A percentile compares a stretch with the other conserved stretches of the same genome.
Evolutionary conservation across 35 echinoderm and acorn worm genomes (phyloP).

Genomic region (Lytechinus pictus): DNA sequence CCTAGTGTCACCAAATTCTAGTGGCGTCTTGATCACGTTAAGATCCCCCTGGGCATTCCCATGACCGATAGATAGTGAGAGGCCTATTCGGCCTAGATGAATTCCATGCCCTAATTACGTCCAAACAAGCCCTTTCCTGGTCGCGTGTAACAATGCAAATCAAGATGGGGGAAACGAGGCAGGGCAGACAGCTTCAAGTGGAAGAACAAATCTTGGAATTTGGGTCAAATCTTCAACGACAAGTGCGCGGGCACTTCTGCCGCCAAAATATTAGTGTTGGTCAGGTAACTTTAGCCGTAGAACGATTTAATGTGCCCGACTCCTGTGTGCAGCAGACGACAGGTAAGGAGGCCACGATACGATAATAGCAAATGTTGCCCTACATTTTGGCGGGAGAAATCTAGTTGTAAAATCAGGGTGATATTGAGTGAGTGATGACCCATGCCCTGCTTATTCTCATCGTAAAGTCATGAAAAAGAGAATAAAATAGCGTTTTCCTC

Average conservation of each 20-base stretch:
- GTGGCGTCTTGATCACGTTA: background rate
- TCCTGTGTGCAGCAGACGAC: background rate
- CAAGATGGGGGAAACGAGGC: background rate
- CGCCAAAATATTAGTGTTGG: conserved; percentile 26
- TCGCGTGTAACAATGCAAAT: conserved; percentile 4
- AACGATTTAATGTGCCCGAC: conserved; percentile 12
- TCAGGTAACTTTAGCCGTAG: background rate
- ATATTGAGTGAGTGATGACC: background rate
- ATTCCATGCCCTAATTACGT: background rate
- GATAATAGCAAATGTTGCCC: background rate
- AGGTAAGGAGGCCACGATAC: background rate
- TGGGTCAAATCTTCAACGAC: background rate
- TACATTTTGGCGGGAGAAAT: background rate
- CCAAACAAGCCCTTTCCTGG: background rate
- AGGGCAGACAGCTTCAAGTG: conserved; percentile 7
- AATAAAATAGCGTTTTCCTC: background rate
- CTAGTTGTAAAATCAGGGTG: background rate
- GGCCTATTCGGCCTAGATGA: background rate
- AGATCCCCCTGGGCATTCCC: background rate
- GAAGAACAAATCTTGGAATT: conserved; percentile 26
- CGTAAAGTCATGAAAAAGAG: background rate
- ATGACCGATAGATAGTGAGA: background rate
- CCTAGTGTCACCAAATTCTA: background rate
- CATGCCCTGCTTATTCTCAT: background rate
- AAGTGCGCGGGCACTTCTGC: background rate